Evolutionary conservation across 1,140 invertebrate species (phyloP).

Genomic region (Drosophila baimaii): DNA sequence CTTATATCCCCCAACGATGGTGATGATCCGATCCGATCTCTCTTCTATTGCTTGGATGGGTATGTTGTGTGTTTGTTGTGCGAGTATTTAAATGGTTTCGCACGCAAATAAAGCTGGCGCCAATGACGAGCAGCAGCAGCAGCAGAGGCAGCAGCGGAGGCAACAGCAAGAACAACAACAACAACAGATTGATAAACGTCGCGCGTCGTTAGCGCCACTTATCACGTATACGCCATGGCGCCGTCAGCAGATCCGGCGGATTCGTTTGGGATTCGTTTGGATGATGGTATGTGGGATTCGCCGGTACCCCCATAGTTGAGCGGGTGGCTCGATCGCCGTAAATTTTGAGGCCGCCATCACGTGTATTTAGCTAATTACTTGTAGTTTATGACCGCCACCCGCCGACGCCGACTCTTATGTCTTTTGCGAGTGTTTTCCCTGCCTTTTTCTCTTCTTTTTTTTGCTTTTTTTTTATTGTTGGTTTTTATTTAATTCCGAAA

Average conservation of each 20-base stretch:
- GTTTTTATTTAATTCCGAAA: slow-evolving; percentile 5
- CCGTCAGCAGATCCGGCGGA: slow-evolving; percentile 23
- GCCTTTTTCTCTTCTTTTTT: not conserved
- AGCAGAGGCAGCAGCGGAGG: not conserved
- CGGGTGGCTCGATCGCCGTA: slow-evolving; percentile 29
- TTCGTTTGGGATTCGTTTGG: slow-evolving; percentile 1
- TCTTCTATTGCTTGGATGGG: not conserved
- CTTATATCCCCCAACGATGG: slow-evolving; percentile 2
- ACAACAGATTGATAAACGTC: slow-evolving; percentile 74
- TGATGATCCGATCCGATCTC: slow-evolving; percentile 16
- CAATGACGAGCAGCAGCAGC: slow-evolving; percentile 58
- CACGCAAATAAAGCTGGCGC: slow-evolving; percentile 81
- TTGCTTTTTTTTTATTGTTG: not conserved
- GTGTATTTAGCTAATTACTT: slow-evolving; percentile 54
- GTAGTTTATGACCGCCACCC: slow-evolving; percentile 37
- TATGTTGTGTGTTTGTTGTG: slow-evolving; percentile 10
- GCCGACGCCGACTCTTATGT: not conserved
- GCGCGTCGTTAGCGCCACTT: slow-evolving; percentile 81
- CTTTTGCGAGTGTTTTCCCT: not conserved
- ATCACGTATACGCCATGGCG: slow-evolving; percentile 81
- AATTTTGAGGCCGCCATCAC: slow-evolving; percentile 28
- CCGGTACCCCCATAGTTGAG: not conserved
- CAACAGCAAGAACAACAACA: slow-evolving; percentile 23
- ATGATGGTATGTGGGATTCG: not conserved
- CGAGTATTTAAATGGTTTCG: slow-evolving; percentile 72